A percentile compares a stretch with the other conserved stretches of the same genome.
phyloP scores from a whole-genome alignment of 2,888 invertebrate species.

The Ichneumon xanthorius region DNA sequence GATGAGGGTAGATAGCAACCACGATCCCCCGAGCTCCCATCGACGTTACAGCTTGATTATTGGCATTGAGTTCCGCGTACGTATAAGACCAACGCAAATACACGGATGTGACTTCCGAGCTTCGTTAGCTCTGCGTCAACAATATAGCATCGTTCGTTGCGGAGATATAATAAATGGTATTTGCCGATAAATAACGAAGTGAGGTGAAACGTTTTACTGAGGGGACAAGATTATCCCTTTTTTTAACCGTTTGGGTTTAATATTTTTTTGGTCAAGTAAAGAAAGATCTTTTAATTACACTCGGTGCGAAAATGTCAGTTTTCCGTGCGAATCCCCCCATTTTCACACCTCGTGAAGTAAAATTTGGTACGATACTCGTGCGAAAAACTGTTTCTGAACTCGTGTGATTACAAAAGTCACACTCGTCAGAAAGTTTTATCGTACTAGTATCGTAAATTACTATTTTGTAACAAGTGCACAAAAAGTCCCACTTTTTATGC shows the following conservation, averaged over 20 bases:
- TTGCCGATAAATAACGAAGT: neutral
- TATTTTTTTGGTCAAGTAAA: neutral
- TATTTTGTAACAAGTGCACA: too few species aligned
- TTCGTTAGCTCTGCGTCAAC: conserved; percentile 50
- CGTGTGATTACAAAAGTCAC: too few species aligned
- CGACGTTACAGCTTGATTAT: conserved; percentile 26
- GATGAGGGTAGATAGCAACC: conserved; percentile 40
- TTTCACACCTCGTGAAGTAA: neutral
- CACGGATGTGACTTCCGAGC: conserved; percentile 35
- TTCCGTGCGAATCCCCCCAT: neutral
- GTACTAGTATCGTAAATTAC: too few species aligned
- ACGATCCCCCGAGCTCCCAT: conserved; percentile 14
- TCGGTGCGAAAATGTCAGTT: too few species aligned
- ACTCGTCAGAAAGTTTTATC: too few species aligned
- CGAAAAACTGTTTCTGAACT: too few species aligned
- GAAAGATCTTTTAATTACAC: neutral
- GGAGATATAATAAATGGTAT: neutral
- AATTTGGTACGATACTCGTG: too few species aligned
- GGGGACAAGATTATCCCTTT: neutral
- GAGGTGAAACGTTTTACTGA: neutral
- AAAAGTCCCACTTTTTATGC: too few species aligned
- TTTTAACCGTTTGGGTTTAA: neutral
- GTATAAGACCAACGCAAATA: conserved; percentile 49
- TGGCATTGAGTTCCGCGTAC: conserved; percentile 55
- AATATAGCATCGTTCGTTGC: neutral